Evolutionary conservation across 2,113 vertebrate genomes (phyloP).

Genomic region (Vireo altiloquus): DNA sequence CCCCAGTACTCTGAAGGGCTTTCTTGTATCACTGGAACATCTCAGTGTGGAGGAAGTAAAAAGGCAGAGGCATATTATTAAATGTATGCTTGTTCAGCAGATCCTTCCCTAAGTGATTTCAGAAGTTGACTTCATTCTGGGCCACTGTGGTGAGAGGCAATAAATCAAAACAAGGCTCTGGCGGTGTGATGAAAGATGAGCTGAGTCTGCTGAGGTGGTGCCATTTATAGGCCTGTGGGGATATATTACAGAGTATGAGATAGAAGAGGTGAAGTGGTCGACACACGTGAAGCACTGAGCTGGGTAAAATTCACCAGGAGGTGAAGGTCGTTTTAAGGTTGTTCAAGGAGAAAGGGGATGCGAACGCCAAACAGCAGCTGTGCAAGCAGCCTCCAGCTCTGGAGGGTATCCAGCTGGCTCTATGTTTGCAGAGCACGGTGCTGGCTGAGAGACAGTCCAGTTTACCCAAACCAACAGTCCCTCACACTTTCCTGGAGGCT

Average conservation of each 20-base stretch:
- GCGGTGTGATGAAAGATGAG: constrained; percentile 16
- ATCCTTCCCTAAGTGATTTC: constrained; percentile 37
- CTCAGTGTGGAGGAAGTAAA: neutral
- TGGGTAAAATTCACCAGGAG: neutral
- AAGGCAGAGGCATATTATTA: constrained; percentile 11
- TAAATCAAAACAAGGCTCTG: constrained; percentile 40
- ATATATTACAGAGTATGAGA: neutral
- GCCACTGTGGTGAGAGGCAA: constrained; percentile 16
- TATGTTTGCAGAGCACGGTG: neutral
- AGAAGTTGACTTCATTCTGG: constrained; percentile 51
- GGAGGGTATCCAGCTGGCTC: constrained; percentile 19
- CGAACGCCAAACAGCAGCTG: neutral
- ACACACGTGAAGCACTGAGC: constrained; percentile 7
- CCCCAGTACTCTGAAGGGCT: neutral
- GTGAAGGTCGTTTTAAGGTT: neutral
- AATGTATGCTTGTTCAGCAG: constrained; percentile 60
- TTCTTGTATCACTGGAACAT: neutral
- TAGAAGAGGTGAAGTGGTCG: neutral
- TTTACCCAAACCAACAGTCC: neutral
- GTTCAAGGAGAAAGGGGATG: neutral
- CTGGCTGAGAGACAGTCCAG: neutral
- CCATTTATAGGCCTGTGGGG: constrained; percentile 36
- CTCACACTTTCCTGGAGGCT: neutral
- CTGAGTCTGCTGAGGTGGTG: constrained; percentile 36
- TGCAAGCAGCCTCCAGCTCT: neutral